Evolutionary conservation across 2,797 vertebrate genomes (phyloP).

Genomic region (Platyrinchus mystaceus): DNA sequence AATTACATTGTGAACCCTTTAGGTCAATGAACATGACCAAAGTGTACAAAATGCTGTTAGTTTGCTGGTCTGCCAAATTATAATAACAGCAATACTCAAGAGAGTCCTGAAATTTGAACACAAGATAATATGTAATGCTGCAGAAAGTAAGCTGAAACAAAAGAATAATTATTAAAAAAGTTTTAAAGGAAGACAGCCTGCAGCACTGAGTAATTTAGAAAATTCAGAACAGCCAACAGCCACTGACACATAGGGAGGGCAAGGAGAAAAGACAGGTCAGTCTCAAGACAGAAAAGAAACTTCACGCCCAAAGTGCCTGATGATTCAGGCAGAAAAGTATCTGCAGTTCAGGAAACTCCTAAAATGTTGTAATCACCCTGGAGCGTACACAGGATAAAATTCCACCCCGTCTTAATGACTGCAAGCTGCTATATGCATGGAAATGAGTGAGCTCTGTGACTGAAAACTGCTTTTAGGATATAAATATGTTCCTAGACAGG

Average conservation of each 20-base stretch:
- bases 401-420: neutral
- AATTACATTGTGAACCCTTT: neutral
- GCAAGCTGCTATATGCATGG: neutral
- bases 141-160: neutral
- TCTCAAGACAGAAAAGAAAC: neutral
- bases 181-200: neutral
- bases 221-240: neutral
- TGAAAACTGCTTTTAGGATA: neutral
- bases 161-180: neutral
- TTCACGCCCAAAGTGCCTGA: neutral
- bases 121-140: neutral
- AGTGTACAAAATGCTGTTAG: neutral
- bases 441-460: neutral
- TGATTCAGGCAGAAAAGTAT: neutral
- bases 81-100: neutral
- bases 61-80: neutral
- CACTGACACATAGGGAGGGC: neutral
- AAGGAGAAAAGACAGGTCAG: neutral
- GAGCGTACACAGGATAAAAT: neutral
- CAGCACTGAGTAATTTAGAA: neutral
- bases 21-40: neutral
- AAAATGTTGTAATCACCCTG: neutral
- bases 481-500: neutral
- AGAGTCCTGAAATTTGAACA: neutral
- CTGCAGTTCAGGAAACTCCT: neutral